These are phyloP conservation scores for Eupithecia insigniata DNA, from an alignment of 2,888 invertebrate species.

Conservation along the genomic window DNA sequence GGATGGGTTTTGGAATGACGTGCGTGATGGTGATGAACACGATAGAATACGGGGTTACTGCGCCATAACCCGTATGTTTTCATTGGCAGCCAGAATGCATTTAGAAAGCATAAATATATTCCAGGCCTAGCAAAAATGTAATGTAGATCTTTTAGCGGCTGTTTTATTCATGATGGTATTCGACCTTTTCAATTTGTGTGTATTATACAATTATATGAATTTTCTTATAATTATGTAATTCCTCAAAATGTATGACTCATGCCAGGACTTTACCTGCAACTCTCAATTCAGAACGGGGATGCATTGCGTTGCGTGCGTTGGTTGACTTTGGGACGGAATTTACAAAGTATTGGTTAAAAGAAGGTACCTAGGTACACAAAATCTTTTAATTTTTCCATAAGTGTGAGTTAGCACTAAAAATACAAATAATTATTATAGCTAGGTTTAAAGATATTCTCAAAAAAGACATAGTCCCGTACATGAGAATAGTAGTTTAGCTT, in stretches of 20 bases:
- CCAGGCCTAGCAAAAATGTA: not conserved
- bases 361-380: too few relatives aligned
- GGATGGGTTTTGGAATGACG: slow-evolving; percentile 22
- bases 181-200: not conserved
- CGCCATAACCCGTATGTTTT: slow-evolving; percentile 4
- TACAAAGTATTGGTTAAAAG: too few relatives aligned
- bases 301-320: too few relatives aligned
- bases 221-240: not conserved
- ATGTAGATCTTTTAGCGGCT: not conserved
- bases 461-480: too few relatives aligned
- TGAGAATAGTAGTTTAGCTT: too few relatives aligned
- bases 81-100: not conserved
- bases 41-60: slow-evolving; percentile 9
- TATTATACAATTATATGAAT: not conserved
- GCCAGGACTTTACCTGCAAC: too few relatives aligned
- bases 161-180: not conserved
- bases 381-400: not conserved
- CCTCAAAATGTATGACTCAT: too few relatives aligned
- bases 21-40: slow-evolving; percentile 21
- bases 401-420: not conserved
- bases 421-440: not conserved
- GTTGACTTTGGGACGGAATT: too few relatives aligned
- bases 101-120: not conserved
- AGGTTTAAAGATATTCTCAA: too few relatives aligned
- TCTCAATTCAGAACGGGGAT: too few relatives aligned